phyloP scores from a whole-genome alignment of 2,888 invertebrate species.

The Drosophila bunnanda region DNA sequence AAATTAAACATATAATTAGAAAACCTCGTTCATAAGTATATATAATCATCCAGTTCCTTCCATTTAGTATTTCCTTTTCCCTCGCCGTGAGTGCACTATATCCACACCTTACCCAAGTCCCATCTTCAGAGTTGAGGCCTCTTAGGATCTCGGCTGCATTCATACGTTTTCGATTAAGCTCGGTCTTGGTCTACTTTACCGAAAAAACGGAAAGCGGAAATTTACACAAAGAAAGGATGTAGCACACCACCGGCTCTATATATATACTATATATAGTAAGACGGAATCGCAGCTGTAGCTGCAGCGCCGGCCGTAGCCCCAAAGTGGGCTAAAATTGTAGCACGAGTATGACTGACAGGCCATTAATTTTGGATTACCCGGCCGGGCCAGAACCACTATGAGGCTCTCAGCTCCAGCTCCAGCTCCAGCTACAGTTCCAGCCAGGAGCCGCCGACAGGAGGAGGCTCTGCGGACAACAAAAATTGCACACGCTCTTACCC shows the following conservation, averaged over 20 bases:
- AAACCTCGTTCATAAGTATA: neutral
- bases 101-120: neutral
- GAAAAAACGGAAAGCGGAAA: constrained; percentile 65
- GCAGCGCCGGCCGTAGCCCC: constrained; percentile 48
- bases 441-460: constrained; percentile 43
- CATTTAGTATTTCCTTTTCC: neutral
- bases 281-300: constrained; percentile 61
- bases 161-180: constrained; percentile 78
- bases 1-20: neutral
- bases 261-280: constrained; percentile 20
- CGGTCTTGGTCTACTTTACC: constrained; percentile 48
- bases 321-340: constrained; percentile 70
- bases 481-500: constrained; percentile 59
- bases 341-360: constrained; percentile 74
- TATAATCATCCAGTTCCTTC: neutral
- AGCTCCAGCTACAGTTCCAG: constrained; percentile 7
- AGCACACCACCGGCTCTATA: constrained; percentile 45
- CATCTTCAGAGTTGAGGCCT: constrained; percentile 37
- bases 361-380: constrained; percentile 79
- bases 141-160: constrained; percentile 58
- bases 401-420: constrained; percentile 16
- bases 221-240: constrained; percentile 79
- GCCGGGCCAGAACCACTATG: constrained; percentile 51
- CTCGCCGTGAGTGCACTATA: neutral
- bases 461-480: constrained; percentile 31